These are phyloP conservation scores for Acanthopleura granulata DNA, from an alignment of 2,888 invertebrate genomes.

Conservation along the genomic window DNA sequence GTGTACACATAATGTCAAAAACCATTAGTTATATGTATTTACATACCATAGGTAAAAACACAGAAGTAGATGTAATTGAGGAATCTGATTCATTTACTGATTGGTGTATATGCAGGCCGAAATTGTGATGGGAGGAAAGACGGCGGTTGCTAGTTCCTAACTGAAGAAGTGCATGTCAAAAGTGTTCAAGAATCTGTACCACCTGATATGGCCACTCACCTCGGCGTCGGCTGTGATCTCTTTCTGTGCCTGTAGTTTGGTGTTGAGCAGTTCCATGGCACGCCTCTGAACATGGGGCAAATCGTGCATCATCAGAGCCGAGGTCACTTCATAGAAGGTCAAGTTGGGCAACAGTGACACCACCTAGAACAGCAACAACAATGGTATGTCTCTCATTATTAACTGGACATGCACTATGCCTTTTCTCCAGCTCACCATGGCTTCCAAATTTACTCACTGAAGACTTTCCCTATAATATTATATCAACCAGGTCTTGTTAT, in stretches of 20 bases:
- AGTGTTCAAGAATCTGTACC: background rate
- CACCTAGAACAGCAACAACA: conserved; percentile 45
- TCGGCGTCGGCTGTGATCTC: conserved; percentile 73
- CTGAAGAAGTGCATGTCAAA: background rate
- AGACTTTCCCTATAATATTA: too few species aligned
- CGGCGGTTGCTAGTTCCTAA: background rate
- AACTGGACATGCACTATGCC: too few species aligned
- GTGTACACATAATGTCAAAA: too few species aligned
- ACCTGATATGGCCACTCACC: conserved; percentile 30
- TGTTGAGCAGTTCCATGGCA: conserved; percentile 87
- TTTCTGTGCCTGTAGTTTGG: conserved; percentile 80
- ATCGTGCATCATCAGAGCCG: conserved; percentile 79
- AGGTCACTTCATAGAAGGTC: conserved; percentile 84
- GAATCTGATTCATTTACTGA: too few species aligned
- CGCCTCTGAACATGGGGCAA: conserved; percentile 81
- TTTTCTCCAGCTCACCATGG: too few species aligned
- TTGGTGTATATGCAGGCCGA: too few species aligned
- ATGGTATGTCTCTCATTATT: too few species aligned
- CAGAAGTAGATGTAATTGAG: too few species aligned
- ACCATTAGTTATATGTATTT: too few species aligned
- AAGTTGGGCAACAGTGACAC: conserved; percentile 78
- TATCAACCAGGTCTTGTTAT: background rate
- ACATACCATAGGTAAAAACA: too few species aligned
- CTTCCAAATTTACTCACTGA: too few species aligned
- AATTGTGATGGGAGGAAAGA: background rate